Evolutionary conservation across 2,888 invertebrate genomes (phyloP).

Genomic region (Dicyrtoma fusca): DNA sequence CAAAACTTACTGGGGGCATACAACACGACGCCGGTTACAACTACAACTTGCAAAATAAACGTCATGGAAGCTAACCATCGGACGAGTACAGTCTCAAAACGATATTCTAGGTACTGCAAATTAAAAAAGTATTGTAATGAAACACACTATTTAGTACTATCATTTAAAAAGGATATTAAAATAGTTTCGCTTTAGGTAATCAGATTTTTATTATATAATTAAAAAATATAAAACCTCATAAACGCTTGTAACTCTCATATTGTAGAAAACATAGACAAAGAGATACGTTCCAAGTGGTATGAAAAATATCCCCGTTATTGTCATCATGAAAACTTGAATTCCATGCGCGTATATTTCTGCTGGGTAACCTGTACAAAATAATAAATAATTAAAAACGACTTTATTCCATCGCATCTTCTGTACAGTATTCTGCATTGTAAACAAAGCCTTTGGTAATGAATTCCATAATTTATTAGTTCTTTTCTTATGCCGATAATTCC

Average conservation of each 20-base stretch:
- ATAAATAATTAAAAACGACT: no score
- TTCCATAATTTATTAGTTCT: no score
- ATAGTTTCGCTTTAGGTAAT: no score
- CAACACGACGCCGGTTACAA: slow-evolving; percentile 57
- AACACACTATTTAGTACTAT: no score
- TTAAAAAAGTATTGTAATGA: neutral
- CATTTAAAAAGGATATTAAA: no score
- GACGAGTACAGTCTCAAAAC: slow-evolving; percentile 47
- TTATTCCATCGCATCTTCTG: no score
- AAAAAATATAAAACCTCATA: no score
- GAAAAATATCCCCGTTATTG: slow-evolving; percentile 40
- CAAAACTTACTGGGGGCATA: slow-evolving; percentile 57
- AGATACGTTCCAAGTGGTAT: slow-evolving; percentile 51
- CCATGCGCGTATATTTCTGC: slow-evolving; percentile 54
- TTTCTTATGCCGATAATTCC: no score
- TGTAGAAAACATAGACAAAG: slow-evolving; percentile 53
- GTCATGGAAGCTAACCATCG: slow-evolving; percentile 48
- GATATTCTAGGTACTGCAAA: slow-evolving; percentile 48
- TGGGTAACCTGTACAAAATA: slow-evolving; percentile 45
- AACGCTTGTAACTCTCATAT: slow-evolving; percentile 54
- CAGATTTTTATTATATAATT: no score
- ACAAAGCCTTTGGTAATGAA: neutral
- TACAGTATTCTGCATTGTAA: no score
- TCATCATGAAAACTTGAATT: slow-evolving; percentile 50
- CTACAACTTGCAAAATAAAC: slow-evolving; percentile 48